A percentile compares a stretch with the other conserved stretches of the same genome.
Evolutionary conservation across 2,888 invertebrate species (phyloP).

Genomic region (Tinea semifulvella): DNA sequence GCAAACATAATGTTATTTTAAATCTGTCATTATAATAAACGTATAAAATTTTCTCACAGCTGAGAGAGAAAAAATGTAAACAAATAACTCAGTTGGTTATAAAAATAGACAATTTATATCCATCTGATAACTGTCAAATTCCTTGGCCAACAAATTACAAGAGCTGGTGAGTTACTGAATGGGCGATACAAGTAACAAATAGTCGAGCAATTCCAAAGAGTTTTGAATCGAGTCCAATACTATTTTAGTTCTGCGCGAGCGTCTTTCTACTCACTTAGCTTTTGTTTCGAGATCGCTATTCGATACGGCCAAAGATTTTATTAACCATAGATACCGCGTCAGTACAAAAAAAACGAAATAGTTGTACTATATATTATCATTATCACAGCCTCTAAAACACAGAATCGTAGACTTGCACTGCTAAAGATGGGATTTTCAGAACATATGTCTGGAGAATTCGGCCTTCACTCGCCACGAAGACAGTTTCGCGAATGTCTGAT

Average conservation of each 20-base stretch:
- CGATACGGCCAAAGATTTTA: no score
- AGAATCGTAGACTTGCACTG: no score
- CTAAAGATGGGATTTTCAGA: no score
- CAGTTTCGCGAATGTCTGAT: no score
- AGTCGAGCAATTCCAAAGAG: slow-evolving; percentile 61
- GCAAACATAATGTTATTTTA: no score
- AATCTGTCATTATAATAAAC: no score
- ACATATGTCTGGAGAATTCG: no score
- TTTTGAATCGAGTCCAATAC: slow-evolving; percentile 64
- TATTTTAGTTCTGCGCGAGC: slow-evolving; percentile 49
- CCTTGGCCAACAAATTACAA: slow-evolving; percentile 46
- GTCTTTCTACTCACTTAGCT: slow-evolving; percentile 42
- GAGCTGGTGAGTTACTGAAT: slow-evolving; percentile 61
- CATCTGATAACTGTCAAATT: slow-evolving; percentile 51
- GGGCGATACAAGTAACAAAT: slow-evolving; percentile 50
- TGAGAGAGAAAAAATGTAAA: slow-evolving; percentile 9
- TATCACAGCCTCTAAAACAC: no score
- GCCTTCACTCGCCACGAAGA: no score
- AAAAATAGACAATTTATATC: slow-evolving; percentile 36
- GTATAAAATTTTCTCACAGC: slow-evolving; percentile 1
- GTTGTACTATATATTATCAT: no score
- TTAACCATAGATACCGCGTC: background rate
- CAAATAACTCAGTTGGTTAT: slow-evolving; percentile 14
- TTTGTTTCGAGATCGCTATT: slow-evolving; percentile 15
- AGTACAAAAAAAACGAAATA: no score